Conservation (phyloP, 2,888 invertebrate species). For the Melanargia galathea region DNA sequence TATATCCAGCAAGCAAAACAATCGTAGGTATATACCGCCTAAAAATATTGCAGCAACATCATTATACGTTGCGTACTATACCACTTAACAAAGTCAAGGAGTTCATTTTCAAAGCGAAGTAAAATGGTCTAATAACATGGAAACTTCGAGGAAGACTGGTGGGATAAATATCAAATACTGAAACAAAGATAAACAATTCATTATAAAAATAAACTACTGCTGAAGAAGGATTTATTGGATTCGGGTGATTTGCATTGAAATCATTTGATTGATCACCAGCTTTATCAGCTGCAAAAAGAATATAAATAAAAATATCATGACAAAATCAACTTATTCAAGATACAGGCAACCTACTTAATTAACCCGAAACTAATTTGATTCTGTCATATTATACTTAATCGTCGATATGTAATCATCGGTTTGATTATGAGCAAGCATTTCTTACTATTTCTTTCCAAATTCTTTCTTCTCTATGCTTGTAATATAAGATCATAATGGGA, state of each 20-base stretch:
- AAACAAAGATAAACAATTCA: constrained; percentile 26
- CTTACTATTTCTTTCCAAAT: neutral
- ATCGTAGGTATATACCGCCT: too few relatives aligned
- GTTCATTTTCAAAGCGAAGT: constrained; percentile 31
- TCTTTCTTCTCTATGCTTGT: neutral
- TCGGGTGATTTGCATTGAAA: neutral
- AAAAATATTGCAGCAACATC: too few relatives aligned
- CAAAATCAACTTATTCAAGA: too few relatives aligned
- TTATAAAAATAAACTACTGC: neutral
- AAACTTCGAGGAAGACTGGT: constrained; percentile 40
- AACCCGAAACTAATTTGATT: too few relatives aligned
- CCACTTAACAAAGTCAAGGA: constrained; percentile 32
- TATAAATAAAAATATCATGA: too few relatives aligned
- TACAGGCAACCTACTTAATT: too few relatives aligned
- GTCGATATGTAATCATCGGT: too few relatives aligned
- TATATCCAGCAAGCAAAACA: neutral
- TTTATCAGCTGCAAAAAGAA: neutral
- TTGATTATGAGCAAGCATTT: too few relatives aligned
- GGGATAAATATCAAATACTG: constrained; percentile 33
- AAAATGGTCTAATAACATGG: constrained; percentile 40
- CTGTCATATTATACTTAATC: too few relatives aligned
- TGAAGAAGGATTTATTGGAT: neutral
- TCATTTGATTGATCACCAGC: neutral
- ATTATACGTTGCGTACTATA: too few relatives aligned
- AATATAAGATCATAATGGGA: too few relatives aligned